phyloP scores from a whole-genome alignment of 2,113 vertebrate species.

The Periophthalmus modestus region DNA sequence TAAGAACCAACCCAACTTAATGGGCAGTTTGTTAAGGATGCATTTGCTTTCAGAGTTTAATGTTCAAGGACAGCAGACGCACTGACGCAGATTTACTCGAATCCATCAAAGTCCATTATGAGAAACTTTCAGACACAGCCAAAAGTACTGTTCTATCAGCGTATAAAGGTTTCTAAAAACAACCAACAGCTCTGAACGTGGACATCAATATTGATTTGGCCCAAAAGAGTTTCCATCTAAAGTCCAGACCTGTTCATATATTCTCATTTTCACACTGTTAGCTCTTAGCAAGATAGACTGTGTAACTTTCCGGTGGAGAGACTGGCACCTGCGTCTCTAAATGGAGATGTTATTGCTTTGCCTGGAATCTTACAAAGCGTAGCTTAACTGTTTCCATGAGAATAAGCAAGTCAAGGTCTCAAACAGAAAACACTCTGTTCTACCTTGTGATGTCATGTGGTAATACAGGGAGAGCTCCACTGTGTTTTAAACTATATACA shows the following conservation, averaged over 20 bases:
- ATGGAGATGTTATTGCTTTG: too few relatives aligned
- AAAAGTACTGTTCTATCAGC: constrained; percentile 8
- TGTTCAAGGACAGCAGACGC: constrained; percentile 56
- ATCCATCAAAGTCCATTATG: constrained; percentile 55
- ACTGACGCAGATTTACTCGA: constrained; percentile 35
- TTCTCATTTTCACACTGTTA: neutral
- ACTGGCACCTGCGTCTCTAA: too few relatives aligned
- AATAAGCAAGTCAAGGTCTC: too few relatives aligned
- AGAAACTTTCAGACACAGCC: constrained; percentile 27
- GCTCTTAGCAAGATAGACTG: too few relatives aligned
- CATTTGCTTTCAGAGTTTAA: constrained; percentile 59
- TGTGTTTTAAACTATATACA: too few relatives aligned
- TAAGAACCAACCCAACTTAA: constrained; percentile 19
- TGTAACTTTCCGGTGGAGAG: too few relatives aligned
- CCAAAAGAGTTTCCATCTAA: constrained; percentile 16
- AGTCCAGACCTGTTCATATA: neutral
- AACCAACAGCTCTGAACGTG: constrained; percentile 5
- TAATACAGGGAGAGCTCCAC: too few relatives aligned
- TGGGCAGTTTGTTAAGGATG: too few relatives aligned
- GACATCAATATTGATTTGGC: constrained; percentile 41
- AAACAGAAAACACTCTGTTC: too few relatives aligned
- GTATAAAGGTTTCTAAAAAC: constrained; percentile 26
- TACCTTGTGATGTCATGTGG: too few relatives aligned
- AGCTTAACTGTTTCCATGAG: too few relatives aligned
- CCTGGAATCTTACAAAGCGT: too few relatives aligned